phyloP scores from a whole-genome alignment of 2,888 invertebrate genomes.

The Autographa pulchrina region DNA sequence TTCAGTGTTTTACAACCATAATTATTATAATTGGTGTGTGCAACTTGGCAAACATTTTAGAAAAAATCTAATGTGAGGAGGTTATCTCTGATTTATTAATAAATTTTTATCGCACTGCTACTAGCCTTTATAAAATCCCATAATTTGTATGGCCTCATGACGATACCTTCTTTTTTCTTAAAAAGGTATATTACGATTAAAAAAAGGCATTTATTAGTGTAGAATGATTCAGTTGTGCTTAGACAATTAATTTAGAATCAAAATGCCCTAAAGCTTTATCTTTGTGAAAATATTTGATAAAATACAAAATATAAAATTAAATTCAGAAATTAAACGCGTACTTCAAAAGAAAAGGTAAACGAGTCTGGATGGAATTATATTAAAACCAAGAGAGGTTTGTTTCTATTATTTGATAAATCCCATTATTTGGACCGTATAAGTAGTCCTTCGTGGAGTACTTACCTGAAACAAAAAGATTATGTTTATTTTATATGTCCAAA shows the following conservation, averaged over 20 bases:
- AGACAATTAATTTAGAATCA: conserved; percentile 28
- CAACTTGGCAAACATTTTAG: too few relatives aligned
- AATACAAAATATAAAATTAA: conserved; percentile 42
- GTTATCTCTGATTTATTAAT: too few relatives aligned
- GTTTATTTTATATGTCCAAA: conserved; percentile 21
- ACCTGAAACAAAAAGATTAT: conserved; percentile 56
- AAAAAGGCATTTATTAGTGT: background rate
- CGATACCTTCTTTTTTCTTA: too few relatives aligned
- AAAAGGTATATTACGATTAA: too few relatives aligned
- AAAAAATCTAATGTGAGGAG: too few relatives aligned
- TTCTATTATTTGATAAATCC: conserved; percentile 33
- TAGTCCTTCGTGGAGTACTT: conserved; percentile 49
- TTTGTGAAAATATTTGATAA: conserved; percentile 47
- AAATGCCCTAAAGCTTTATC: conserved; percentile 10
- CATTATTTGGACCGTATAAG: conserved; percentile 31
- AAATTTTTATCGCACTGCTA: too few relatives aligned
- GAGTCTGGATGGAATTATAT: conserved; percentile 40
- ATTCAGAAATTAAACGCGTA: conserved; percentile 35
- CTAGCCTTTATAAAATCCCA: too few relatives aligned
- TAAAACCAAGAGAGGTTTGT: conserved; percentile 20
- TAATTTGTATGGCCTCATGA: too few relatives aligned
- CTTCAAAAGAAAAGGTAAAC: conserved; percentile 35
- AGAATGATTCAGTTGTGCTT: conserved; percentile 23
- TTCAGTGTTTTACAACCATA: too few relatives aligned
- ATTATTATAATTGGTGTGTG: too few relatives aligned